Conservation (phyloP, 2,113 vertebrate genomes). For the Pangasianodon gigas region DNA sequence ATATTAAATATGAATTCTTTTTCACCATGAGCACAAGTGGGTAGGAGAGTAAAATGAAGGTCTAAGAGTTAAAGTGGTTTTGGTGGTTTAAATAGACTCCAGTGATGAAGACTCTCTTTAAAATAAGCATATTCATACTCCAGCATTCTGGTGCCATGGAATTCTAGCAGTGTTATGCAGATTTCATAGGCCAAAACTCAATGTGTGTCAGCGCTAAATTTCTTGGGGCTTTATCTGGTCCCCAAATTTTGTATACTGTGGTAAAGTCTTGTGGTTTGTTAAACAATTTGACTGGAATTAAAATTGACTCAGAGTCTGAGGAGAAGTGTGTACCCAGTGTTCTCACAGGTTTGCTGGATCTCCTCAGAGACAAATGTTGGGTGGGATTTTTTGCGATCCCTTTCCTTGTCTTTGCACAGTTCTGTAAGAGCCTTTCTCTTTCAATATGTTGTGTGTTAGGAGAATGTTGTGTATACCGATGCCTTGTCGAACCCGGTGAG, state of each 20-base stretch:
- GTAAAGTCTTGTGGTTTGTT: conserved; percentile 36
- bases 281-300: conserved; percentile 18
- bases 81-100: conserved; percentile 19
- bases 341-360: conserved; percentile 32
- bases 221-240: conserved; percentile 38
- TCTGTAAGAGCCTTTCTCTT: conserved; percentile 40
- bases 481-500: conserved; percentile 42
- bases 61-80: background rate
- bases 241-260: conserved; percentile 31
- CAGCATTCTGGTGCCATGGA: conserved; percentile 39
- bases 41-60: conserved; percentile 41
- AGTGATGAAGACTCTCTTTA: conserved; percentile 19
- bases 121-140: conserved; percentile 31
- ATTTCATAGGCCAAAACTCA: background rate
- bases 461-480: conserved; percentile 19
- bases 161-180: conserved; percentile 3
- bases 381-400: conserved; percentile 21
- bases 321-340: conserved; percentile 2
- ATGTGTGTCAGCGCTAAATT: conserved; percentile 5
- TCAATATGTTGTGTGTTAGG: conserved; percentile 18
- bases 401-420: conserved; percentile 48
- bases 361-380: conserved; percentile 8
- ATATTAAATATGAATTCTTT: conserved; percentile 49
- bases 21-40: conserved; percentile 49
- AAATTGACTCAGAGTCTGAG: background rate